Conservation (phyloP, 37 sponge, comb jelly and placozoan species). For the Lycopodina hypogea region DNA sequence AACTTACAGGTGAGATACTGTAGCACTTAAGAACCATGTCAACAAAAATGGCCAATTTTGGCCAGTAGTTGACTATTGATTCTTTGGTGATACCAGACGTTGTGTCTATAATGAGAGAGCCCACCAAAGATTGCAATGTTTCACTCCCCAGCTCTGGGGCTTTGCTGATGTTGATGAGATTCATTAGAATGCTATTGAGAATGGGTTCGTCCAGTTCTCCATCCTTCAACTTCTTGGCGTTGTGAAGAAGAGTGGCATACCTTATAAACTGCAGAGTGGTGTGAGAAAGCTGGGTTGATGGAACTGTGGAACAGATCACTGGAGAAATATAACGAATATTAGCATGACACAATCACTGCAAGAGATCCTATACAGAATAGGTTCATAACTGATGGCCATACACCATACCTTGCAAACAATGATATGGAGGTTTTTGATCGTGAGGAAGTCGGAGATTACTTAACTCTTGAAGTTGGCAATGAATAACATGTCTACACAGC, state of each 20-base stretch:
- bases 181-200: neutral
- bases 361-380: too few species aligned
- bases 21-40: neutral
- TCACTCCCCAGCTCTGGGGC: neutral
- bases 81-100: neutral
- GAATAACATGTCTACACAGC: too few species aligned
- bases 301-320: neutral
- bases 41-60: neutral
- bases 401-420: too few species aligned
- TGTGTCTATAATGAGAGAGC: neutral
- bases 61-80: neutral
- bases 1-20: conserved; percentile 4
- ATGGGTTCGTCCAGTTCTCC: neutral
- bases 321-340: neutral
- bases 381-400: too few species aligned
- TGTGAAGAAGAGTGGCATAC: neutral
- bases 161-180: neutral
- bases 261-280: conserved; percentile 4
- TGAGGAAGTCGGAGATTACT: too few species aligned
- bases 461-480: too few species aligned
- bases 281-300: neutral
- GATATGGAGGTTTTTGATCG: too few species aligned
- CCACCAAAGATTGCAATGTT: neutral
- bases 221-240: neutral
- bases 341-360: too few species aligned